Evolutionary conservation across 2,888 invertebrate genomes (phyloP), one percentile per base, ranked within the genome.

Genomic region (Phanerotoma sp.): DNA sequence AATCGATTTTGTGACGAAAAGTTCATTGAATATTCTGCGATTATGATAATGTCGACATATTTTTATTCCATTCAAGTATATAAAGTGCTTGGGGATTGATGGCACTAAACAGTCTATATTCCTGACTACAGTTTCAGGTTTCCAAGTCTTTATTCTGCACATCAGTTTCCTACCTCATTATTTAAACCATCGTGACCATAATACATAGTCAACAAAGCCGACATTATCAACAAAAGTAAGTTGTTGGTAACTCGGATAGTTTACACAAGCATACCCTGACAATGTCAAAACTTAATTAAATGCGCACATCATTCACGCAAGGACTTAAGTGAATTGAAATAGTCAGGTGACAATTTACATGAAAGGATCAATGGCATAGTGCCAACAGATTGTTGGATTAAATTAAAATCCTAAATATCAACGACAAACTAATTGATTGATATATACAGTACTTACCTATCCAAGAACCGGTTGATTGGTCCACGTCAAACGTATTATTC

Each of bases 401-500:
- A 28, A 38, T 50, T n/a, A 10, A 18, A 18, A 56, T 4, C 4
- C 32, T 18, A 28, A n/a, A n/a, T n/a, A n/a, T n/a, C n/a, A n/a
- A n/a, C n/a, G n/a, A n/a, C n/a, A n/a, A n/a, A n/a, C n/a, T n/a
- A n/a, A n/a, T n/a, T n/a, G n/a, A n/a, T n/a, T n/a, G n/a, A n/a
- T n/a, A n/a, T n/a, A n/a, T n/a, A n/a, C n/a, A n/a, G n/a, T n/a
- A 10, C 81, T 80, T 65, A 86, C 86, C 86, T 61, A 90, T 88
- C 90, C 90, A 90, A 0, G 89, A 89, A 44, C 89, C 89, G 77
- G 86, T 84, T 56, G 86, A 86, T 13, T 85, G 82, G 65, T 87
- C 85, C 58, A 87, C 85, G 61, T 80, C 80, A 79, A 83, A 80
- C 45, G 81, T 79, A 62, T 80, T 82, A 71, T 86, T 86, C 56